phyloP scores from a whole-genome alignment of 2,113 vertebrate genomes.

The Taxidea taxus region DNA sequence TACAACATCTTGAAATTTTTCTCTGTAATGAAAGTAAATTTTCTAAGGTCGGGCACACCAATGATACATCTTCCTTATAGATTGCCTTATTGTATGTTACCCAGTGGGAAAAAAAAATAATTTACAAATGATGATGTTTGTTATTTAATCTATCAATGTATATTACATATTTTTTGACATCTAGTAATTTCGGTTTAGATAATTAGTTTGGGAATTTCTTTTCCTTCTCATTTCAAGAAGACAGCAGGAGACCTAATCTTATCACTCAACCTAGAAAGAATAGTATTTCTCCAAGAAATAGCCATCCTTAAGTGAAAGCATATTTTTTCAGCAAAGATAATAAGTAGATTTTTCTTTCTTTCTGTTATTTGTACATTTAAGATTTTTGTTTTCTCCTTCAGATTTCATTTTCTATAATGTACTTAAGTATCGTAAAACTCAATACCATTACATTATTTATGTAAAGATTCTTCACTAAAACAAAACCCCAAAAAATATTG shows the following conservation, averaged over 20 bases:
- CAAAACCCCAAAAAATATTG: neutral
- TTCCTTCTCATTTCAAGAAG: constrained; percentile 1
- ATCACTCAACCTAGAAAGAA: neutral
- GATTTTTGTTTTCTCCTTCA: neutral
- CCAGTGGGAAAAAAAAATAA: neutral
- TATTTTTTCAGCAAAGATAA: neutral
- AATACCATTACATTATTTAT: neutral
- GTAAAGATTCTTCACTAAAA: neutral
- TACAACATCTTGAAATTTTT: neutral
- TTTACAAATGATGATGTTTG: neutral
- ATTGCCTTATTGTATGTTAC: neutral
- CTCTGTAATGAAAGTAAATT: neutral
- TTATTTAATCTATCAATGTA: neutral
- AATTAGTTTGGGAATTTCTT: neutral
- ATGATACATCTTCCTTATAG: neutral
- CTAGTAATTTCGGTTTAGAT: neutral
- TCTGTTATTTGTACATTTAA: neutral
- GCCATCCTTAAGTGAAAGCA: neutral
- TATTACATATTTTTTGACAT: neutral
- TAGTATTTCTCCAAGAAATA: neutral
- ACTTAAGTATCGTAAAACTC: neutral
- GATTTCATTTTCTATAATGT: neutral
- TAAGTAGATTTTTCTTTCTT: neutral
- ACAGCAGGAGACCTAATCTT: neutral
- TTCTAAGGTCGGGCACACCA: neutral